Base-by-base conservation (phyloP, 2,797 vertebrate species). In the Catostomus latipinnis region DNA sequence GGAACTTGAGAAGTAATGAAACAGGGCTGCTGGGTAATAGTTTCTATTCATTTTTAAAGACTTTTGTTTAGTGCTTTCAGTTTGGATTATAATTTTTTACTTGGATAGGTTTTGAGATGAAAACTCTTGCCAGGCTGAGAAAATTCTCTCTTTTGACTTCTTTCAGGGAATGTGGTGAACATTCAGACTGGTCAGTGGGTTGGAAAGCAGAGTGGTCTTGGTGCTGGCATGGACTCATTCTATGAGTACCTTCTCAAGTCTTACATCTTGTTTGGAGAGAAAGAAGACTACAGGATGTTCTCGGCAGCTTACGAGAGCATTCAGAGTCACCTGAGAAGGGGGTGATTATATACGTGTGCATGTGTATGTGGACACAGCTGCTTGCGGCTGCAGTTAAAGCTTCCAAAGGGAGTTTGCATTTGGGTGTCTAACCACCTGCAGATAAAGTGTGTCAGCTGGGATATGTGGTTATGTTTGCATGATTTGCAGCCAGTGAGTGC, bases 171-270 rank as follows among this genome's bases (percentile, higher is more conserved):
- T 45, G 96, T 99, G 70, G 96, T 99, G 71, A 97, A 99, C 87
- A 98, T 99, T 89, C 98, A 99, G 90, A 99, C 98, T 0, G 98
- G 98, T 70, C 96, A 96, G 60, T 99, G 98, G 98, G 96, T 99
- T 57, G 94, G 97, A 58, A 98, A 96, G 89, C 98, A 99, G 88
- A 99, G 98, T 13, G 98, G 98, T 2, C 88, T 99, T 67, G 98
- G 98, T 54, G 98, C 98, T 0, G 98, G 98, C 0, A 95, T 96
- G 75, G 98, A 99, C 85, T 99, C 98, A 0, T 99, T 99, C 90
- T 99, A 97, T 18, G 98, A 99, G 83, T 99, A 99, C 85, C 94
- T 99, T 79, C 94, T 99, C 71, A 99, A 99, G 85, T 97, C 98
- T 0, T 98, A 99, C 91, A 97, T 99, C 82, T 95, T 99, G 18